These are phyloP conservation scores for Acanthosepion pharaonis DNA, from an alignment of 2,888 invertebrate genomes.

Conservation along the genomic window DNA sequence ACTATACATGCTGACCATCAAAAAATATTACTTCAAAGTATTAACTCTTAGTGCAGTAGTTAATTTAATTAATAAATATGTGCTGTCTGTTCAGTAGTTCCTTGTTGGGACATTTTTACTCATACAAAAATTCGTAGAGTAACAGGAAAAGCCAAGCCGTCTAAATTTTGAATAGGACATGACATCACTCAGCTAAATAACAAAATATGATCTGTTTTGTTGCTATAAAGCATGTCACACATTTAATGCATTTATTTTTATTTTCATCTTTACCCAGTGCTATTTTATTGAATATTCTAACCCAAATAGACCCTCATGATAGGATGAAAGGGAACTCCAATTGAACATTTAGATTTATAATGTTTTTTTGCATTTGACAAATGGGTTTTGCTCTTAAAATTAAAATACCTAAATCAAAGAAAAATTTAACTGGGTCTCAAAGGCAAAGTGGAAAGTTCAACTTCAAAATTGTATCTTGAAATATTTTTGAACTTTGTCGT, in stretches of 20 bases:
- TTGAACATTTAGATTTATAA: too few species aligned
- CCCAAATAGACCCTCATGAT: too few species aligned
- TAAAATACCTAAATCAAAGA: too few species aligned
- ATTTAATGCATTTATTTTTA: not conserved
- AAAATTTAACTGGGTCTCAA: not conserved
- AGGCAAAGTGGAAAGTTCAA: not conserved
- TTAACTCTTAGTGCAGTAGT: not conserved
- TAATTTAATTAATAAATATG: not conserved
- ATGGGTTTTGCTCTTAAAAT: too few species aligned
- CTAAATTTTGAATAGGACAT: not conserved
- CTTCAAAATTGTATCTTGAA: not conserved
- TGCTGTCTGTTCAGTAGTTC: not conserved
- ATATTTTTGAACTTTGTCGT: not conserved
- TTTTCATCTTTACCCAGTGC: not conserved
- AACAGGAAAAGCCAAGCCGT: not conserved
- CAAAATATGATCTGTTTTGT: not conserved
- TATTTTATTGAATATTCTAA: too few species aligned
- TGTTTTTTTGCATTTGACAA: too few species aligned
- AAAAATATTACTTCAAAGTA: not conserved
- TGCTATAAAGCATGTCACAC: not conserved
- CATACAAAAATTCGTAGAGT: not conserved
- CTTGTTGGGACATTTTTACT: not conserved
- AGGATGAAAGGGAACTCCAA: too few species aligned
- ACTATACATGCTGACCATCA: not conserved
- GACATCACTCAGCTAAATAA: not conserved